A percentile compares a stretch with the other conserved stretches of the same genome.
These are phyloP conservation scores for Vespertilio murinus DNA, from an alignment of 2,797 vertebrate genomes.

Conservation along the genomic window DNA sequence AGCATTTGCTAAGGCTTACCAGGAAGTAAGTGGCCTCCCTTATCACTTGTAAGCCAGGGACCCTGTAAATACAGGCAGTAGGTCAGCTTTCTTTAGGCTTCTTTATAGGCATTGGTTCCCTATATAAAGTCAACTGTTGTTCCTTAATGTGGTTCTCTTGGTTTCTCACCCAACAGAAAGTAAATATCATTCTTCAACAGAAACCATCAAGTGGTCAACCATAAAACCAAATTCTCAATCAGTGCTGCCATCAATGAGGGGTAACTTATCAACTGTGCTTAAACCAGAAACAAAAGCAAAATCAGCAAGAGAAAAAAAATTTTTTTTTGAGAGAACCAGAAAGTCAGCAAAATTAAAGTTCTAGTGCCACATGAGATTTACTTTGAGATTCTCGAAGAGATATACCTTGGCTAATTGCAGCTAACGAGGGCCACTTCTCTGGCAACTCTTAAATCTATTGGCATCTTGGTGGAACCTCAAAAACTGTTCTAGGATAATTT, in stretches of 20 bases:
- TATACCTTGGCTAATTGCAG: not conserved
- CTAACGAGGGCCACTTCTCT: not conserved
- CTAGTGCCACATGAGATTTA: not conserved
- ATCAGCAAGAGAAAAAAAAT: not conserved
- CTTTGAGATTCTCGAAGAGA: not conserved
- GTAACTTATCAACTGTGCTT: not conserved
- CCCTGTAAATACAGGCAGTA: not conserved
- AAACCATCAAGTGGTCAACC: not conserved
- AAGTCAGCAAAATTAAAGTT: constrained; percentile 25
- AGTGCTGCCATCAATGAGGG: not conserved
- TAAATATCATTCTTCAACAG: not conserved
- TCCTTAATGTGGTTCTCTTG: not conserved
- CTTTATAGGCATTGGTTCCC: not conserved
- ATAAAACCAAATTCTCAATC: not conserved
- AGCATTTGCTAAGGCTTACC: not conserved
- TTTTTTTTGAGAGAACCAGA: not conserved
- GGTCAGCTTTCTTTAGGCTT: not conserved
- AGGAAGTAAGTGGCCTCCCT: not conserved
- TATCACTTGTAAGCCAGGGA: not conserved
- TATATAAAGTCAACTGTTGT: not conserved
- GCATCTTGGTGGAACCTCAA: not conserved
- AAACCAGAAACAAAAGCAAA: constrained; percentile 7
- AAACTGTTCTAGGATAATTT: not conserved
- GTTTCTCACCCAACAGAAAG: not conserved
- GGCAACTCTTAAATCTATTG: not conserved